Percentiles rank a stretch among this genome's conserved stretches.
These are phyloP conservation scores for Eupleurogrammus muticus DNA, from an alignment of 2,797 vertebrate species.

Conservation along the genomic window DNA sequence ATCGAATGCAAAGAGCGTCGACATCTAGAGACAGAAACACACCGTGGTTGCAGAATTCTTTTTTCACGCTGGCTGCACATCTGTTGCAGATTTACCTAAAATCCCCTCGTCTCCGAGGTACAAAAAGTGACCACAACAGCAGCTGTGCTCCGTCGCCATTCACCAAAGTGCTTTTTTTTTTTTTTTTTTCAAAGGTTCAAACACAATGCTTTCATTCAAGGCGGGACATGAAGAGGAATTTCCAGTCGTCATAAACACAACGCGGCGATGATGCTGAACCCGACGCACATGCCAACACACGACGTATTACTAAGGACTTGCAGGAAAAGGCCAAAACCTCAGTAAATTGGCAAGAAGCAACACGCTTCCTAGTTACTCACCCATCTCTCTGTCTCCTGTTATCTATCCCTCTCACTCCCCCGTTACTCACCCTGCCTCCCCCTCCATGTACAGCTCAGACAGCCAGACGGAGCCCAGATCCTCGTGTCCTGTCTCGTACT, in stretches of 20 bases:
- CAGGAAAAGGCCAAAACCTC: slow-evolving; percentile 30
- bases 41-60: background rate
- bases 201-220: slow-evolving; percentile 4
- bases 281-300: slow-evolving; percentile 36
- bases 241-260: slow-evolving; percentile 41
- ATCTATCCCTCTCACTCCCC: slow-evolving; percentile 4
- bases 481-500: slow-evolving; percentile 82
- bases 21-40: background rate
- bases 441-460: slow-evolving; percentile 82
- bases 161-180: background rate
- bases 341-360: slow-evolving; percentile 36
- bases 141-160: background rate
- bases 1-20: background rate
- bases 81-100: slow-evolving; percentile 2
- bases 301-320: slow-evolving; percentile 12
- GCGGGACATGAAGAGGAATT: slow-evolving; percentile 10
- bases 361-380: slow-evolving; percentile 46
- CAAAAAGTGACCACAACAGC: background rate
- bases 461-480: slow-evolving; percentile 81
- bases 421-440: slow-evolving; percentile 79
- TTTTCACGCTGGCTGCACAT: slow-evolving; percentile 11
- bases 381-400: slow-evolving; percentile 33
- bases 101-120: background rate
- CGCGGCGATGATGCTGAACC: slow-evolving; percentile 13
- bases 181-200: background rate